Conservation (phyloP, 2,888 invertebrate species). For the Diploptera punctata region DNA sequence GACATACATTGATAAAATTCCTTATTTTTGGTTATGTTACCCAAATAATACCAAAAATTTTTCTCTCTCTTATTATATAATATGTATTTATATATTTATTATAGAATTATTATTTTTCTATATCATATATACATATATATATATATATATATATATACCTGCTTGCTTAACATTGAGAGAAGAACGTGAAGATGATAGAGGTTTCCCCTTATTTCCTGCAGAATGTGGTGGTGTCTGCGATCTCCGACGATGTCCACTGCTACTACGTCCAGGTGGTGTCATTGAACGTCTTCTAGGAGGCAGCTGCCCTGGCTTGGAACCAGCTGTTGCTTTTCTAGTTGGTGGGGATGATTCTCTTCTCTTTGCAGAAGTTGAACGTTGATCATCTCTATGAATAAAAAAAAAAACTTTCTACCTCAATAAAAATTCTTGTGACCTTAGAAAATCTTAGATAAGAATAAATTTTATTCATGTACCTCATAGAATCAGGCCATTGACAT, state of each 20-base stretch:
- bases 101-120: too few species aligned
- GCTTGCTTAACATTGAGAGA: conserved; percentile 18
- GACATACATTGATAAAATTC: too few species aligned
- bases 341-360: conserved; percentile 28
- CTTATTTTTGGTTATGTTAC: too few species aligned
- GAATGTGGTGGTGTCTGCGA: conserved; percentile 38
- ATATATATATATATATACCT: conserved; percentile 21
- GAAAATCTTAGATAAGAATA: too few species aligned
- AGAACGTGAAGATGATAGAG: neutral
- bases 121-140: too few species aligned
- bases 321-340: neutral
- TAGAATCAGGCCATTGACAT: too few species aligned
- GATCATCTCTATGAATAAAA: conserved; percentile 30
- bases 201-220: conserved; percentile 26
- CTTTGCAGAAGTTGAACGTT: conserved; percentile 14
- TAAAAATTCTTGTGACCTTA: neutral
- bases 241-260: conserved; percentile 34
- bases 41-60: too few species aligned
- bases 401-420: too few species aligned
- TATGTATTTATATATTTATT: too few species aligned
- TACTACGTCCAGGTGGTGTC: conserved; percentile 36
- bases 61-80: too few species aligned
- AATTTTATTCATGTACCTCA: too few species aligned
- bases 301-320: neutral
- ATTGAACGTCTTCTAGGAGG: conserved; percentile 35